A percentile compares a stretch with the other conserved stretches of the same genome.
Evolutionary conservation across 2,113 vertebrate genomes (phyloP).

Genomic region (Cavia aperea): DNA sequence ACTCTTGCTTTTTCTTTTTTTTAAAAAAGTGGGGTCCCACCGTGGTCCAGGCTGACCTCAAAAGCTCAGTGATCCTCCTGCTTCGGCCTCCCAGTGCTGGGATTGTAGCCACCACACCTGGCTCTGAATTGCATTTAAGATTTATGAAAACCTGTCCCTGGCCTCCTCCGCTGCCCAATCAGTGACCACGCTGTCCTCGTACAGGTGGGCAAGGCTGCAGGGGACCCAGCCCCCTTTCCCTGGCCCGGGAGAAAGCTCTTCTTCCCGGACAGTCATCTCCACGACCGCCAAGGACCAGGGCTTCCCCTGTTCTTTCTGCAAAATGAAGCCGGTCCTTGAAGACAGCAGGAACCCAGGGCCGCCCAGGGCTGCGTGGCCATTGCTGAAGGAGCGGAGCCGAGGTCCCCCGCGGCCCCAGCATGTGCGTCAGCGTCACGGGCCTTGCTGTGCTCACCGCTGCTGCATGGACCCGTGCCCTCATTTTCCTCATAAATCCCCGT

Average conservation of each 20-base stretch:
- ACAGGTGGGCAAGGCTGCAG: neutral
- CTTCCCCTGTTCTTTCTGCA: neutral
- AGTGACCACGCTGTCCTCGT: neutral
- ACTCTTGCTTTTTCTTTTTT: neutral
- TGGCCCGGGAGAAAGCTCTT: neutral
- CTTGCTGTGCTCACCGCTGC: neutral
- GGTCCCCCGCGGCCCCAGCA: fast-evolving
- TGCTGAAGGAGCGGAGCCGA: fast-evolving
- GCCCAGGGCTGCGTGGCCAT: fast-evolving
- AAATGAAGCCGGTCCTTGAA: neutral
- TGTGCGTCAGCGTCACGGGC: fast-evolving
- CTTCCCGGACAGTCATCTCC: fast-evolving
- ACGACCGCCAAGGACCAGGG: neutral
- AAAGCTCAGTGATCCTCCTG: neutral
- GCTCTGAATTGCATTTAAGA: neutral
- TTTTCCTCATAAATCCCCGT: constrained; percentile 55
- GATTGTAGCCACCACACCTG: neutral
- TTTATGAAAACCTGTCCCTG: neutral
- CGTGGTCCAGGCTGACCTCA: neutral
- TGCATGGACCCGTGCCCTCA: neutral
- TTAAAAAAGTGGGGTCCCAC: neutral
- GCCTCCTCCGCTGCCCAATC: neutral
- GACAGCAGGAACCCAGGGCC: neutral
- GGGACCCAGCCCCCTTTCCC: neutral
- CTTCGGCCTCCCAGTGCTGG: neutral